Evolutionary conservation across 2,888 invertebrate genomes (phyloP).

Genomic region (Campoplex capitator): DNA sequence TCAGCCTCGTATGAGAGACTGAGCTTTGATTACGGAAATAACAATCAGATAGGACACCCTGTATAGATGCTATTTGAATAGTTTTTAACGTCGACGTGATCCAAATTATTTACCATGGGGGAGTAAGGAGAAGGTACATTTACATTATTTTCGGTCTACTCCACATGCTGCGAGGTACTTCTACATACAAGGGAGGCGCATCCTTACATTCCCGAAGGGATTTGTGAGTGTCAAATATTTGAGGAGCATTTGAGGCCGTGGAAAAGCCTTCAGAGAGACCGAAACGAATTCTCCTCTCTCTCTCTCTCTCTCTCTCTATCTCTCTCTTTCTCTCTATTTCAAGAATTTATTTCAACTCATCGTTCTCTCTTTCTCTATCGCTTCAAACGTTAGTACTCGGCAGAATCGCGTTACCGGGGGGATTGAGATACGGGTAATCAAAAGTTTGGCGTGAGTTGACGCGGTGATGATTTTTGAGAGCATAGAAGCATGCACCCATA

Average conservation of each 20-base stretch:
- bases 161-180: conserved; percentile 43
- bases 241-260: conserved; percentile 59
- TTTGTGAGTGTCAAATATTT: conserved; percentile 79
- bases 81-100: neutral
- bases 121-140: neutral
- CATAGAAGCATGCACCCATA: conserved; percentile 62
- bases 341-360: conserved; percentile 2
- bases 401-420: conserved; percentile 70
- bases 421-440: conserved; percentile 82
- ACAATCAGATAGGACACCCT: neutral
- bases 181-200: conserved; percentile 50
- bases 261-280: conserved; percentile 50
- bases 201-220: conserved; percentile 60
- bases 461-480: conserved; percentile 55
- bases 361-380: conserved; percentile 2
- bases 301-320: conserved; percentile 4
- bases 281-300: conserved; percentile 19
- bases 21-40: neutral
- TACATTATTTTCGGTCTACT: conserved; percentile 51
- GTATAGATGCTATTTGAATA: neutral
- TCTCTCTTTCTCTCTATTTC: conserved; percentile 19
- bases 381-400: conserved; percentile 33
- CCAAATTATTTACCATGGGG: neutral
- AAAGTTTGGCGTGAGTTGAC: conserved; percentile 76
- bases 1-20: neutral